Evolutionary conservation across 2,113 vertebrate species (phyloP).

Genomic region (Strix aluco): DNA sequence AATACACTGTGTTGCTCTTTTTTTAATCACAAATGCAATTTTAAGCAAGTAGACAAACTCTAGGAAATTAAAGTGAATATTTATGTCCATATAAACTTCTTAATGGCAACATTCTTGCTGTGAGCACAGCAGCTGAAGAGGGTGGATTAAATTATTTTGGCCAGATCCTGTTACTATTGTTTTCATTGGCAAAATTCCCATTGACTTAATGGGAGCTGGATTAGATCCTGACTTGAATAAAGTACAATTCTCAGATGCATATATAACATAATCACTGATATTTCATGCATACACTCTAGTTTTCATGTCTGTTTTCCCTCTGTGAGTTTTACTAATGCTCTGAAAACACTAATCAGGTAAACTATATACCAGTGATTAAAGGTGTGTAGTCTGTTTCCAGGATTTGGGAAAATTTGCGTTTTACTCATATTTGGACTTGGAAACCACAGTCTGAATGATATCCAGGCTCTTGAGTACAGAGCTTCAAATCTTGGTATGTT

Average conservation of each 20-base stretch:
- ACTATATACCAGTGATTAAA: not conserved
- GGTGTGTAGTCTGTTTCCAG: not conserved
- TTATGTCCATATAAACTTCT: slow-evolving; percentile 67
- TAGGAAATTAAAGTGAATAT: slow-evolving; percentile 68
- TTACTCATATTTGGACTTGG: not conserved
- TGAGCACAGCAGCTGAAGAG: slow-evolving; percentile 61
- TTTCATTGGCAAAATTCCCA: slow-evolving; percentile 58
- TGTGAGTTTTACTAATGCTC: slow-evolving; percentile 9
- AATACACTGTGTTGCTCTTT: slow-evolving; percentile 9
- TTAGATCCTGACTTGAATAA: slow-evolving; percentile 53
- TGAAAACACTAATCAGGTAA: not conserved
- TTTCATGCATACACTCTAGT: not conserved
- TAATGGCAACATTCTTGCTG: slow-evolving; percentile 53
- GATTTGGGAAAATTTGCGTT: not conserved
- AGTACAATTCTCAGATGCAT: slow-evolving; percentile 43
- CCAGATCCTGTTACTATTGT: slow-evolving; percentile 61
- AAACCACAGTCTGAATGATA: not conserved
- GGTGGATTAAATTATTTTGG: slow-evolving; percentile 67
- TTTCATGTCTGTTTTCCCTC: slow-evolving; percentile 23
- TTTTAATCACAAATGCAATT: slow-evolving; percentile 65
- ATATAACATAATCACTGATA: slow-evolving; percentile 34
- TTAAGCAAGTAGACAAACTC: slow-evolving; percentile 65
- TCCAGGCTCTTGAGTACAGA: not conserved
- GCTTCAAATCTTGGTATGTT: not conserved
- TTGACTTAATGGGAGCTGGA: slow-evolving; percentile 52